Percentiles rank a stretch among this genome's conserved stretches.
These are phyloP conservation scores for Rhyacichthys aspro DNA, from an alignment of 2,797 vertebrate species.

Conservation along the genomic window DNA sequence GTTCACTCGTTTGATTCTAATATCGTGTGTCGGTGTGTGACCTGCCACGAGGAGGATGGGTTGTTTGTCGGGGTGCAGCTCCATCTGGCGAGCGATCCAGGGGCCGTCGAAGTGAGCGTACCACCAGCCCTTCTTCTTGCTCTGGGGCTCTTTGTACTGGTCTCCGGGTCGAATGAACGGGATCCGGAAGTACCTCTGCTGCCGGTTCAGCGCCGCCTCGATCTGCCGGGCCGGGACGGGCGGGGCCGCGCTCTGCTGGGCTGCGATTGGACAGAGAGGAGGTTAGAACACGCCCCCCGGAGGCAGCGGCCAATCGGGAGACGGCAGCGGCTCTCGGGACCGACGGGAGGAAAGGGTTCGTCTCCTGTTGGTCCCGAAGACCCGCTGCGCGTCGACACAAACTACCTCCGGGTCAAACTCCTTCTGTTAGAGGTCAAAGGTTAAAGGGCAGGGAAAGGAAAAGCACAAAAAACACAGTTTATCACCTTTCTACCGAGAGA, in stretches of 20 bases:
- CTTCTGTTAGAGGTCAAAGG: neutral
- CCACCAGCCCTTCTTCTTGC: constrained; percentile 99
- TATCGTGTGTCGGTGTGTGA: no score
- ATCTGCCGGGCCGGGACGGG: constrained; percentile 85
- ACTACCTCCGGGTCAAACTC: neutral
- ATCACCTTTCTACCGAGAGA: no score
- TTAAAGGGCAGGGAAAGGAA: no score
- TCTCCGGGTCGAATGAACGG: constrained; percentile 94
- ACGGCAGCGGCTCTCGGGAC: neutral
- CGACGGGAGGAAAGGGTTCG: no score
- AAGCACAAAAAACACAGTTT: no score
- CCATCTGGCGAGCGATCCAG: constrained; percentile 98
- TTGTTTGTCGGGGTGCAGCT: constrained; percentile 95
- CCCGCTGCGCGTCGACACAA: no score
- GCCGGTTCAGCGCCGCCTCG: constrained; percentile 87
- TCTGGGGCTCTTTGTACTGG: constrained; percentile 93
- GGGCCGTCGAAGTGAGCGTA: constrained; percentile 96
- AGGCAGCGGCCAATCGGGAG: constrained; percentile 11
- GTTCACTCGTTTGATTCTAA: no score
- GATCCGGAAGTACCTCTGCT: constrained; percentile 96
- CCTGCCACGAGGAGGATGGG: constrained; percentile 95
- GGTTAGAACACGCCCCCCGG: constrained; percentile 8
- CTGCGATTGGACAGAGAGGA: constrained; percentile 63
- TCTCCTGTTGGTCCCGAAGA: no score
- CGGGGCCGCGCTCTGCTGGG: constrained; percentile 85